Percentiles rank a stretch among this genome's conserved stretches.
Evolutionary conservation across 2,113 vertebrate genomes (phyloP).

Genomic region (Hemiprocne comata): DNA sequence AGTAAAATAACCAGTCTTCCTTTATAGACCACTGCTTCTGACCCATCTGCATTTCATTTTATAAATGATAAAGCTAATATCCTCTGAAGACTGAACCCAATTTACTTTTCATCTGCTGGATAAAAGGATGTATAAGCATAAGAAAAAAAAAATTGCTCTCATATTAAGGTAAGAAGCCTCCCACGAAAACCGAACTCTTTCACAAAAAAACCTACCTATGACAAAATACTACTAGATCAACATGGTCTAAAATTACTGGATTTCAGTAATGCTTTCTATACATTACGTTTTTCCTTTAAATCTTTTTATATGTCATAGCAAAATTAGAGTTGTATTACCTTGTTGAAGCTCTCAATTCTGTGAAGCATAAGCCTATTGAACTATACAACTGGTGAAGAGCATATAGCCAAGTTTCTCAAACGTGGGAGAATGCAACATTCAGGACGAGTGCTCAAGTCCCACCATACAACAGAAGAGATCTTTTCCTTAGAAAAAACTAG

Average conservation of each 20-base stretch:
- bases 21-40: not conserved
- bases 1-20: not conserved
- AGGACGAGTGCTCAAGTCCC: not conserved
- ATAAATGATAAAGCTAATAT: not conserved
- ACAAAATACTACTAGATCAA: not conserved
- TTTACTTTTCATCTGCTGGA: not conserved
- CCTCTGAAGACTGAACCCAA: not conserved
- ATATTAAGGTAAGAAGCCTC: not conserved
- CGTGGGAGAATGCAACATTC: fast-evolving
- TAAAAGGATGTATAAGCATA: not conserved
- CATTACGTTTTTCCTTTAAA: not conserved
- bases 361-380: not conserved
- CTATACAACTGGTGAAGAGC: not conserved
- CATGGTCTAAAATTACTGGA: not conserved
- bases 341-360: not conserved
- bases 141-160: not conserved
- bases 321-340: not conserved
- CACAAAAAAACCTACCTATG: not conserved
- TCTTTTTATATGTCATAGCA: not conserved
- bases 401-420: not conserved
- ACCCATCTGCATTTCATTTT: not conserved
- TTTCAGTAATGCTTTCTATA: not conserved
- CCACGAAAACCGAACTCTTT: not conserved
- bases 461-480: not conserved
- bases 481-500: not conserved